Evolutionary conservation across 2,888 invertebrate species (phyloP), one percentile per base, ranked within the genome.

Genomic region (Drosophila robusta): DNA sequence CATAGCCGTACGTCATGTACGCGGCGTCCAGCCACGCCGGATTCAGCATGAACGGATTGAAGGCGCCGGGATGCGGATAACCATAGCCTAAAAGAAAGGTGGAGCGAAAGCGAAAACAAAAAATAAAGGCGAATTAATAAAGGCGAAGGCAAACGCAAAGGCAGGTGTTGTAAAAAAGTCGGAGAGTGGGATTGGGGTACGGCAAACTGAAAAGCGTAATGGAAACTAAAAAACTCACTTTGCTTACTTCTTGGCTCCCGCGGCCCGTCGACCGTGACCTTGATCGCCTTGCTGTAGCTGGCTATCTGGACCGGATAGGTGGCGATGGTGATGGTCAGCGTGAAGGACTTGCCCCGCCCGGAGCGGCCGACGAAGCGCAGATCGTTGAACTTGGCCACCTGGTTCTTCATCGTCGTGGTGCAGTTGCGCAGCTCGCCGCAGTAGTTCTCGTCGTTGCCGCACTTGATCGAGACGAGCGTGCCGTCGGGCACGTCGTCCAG

Each of bases 251-350:
- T 94, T 14, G 99, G 99, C 93, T 99, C 99, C 89, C 99, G 93
- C 0, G 99, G 99, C 87, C 99, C 99, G 91, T 99, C 99, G 34
- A 99, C 99, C 22, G 99, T 99, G 61, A 99, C 99, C 94, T 99
- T 99, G 92, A 99, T 99, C 56, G 99, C 99, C 92, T 99, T 99
- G 87, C 94, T 95, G 92, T 99, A 99, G 4, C 97, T 96, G 51
- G 98, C 97, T 29, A 98, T 95, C 93, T 99, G 98, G 75, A 94
- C 90, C 9, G 95, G 95, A 78, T 95, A 94, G 4, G 96, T 91
- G 39, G 90, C 91, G 90, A 99, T 97, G 80, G 97, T 97, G 92
- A 99, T 99, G 79, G 98, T 98, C 86, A 99, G 93, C 9, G 97
- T 96, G 93, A 99, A 99, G 42, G 97, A 96, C 93, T 99, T 99